Conservation (phyloP, 1,140 invertebrate species). For the Xylocopa sonorina region DNA sequence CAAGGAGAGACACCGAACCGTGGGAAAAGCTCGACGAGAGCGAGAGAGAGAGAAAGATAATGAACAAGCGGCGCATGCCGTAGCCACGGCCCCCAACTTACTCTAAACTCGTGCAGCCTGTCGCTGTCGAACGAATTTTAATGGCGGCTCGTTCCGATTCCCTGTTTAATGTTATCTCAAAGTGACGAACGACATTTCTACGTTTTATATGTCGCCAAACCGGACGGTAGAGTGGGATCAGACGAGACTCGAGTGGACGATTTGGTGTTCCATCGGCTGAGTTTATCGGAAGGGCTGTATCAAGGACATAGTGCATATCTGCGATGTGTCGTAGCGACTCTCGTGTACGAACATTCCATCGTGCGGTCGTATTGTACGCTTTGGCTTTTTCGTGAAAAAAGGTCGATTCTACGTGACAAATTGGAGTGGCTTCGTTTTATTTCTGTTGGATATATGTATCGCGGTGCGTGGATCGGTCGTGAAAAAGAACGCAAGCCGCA, state of each 20-base stretch:
- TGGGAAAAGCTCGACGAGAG: slow-evolving; percentile 41
- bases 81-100: slow-evolving; percentile 68
- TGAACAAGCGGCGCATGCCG: slow-evolving; percentile 67
- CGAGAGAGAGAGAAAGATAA: slow-evolving; percentile 42
- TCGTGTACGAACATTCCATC: slow-evolving; percentile 58
- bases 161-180: slow-evolving; percentile 75
- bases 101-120: slow-evolving; percentile 66
- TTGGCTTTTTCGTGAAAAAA: slow-evolving; percentile 48
- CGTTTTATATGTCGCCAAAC: slow-evolving; percentile 29
- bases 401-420: slow-evolving; percentile 35
- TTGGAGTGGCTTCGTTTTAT: not conserved
- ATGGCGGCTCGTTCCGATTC: slow-evolving; percentile 76
- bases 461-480: not conserved
- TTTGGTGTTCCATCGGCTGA: slow-evolving; percentile 17
- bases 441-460: not conserved
- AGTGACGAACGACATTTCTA: slow-evolving; percentile 64
- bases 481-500: not conserved
- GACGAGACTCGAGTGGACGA: slow-evolving; percentile 6
- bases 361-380: slow-evolving; percentile 40
- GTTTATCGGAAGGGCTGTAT: slow-evolving; percentile 14
- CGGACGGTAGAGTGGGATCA: not conserved
- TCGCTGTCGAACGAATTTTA: slow-evolving; percentile 76
- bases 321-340: slow-evolving; percentile 71
- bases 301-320: slow-evolving; percentile 69
- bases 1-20: slow-evolving; percentile 38